Conservation (phyloP, 1,140 invertebrate species). For the Atopsyche davidsoni region DNA sequence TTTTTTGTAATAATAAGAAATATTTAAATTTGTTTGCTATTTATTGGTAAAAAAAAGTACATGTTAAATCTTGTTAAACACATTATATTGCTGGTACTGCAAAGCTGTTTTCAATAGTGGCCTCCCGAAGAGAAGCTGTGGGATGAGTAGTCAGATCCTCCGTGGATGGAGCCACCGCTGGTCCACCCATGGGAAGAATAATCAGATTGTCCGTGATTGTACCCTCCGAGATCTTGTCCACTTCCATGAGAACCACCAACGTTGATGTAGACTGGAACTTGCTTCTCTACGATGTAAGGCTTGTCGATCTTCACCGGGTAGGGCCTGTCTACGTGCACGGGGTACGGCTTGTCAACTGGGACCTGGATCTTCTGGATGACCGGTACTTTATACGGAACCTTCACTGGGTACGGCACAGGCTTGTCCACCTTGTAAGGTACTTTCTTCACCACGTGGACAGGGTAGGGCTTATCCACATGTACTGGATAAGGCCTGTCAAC, state of each 20-base stretch:
- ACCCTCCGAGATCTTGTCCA: background rate
- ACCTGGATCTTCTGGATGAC: slow-evolving; percentile 38
- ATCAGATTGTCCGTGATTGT: no score
- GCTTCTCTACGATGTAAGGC: slow-evolving; percentile 30
- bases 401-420: slow-evolving; percentile 31
- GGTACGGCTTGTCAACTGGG: slow-evolving; percentile 35
- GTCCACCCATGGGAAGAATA: background rate
- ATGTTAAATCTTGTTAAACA: background rate
- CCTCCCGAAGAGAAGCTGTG: slow-evolving; percentile 14
- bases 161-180: background rate
- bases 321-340: slow-evolving; percentile 36
- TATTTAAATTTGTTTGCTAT: background rate
- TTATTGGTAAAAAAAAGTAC: no score
- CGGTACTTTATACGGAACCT: slow-evolving; percentile 36
- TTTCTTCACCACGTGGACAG: slow-evolving; percentile 35
- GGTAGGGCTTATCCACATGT: slow-evolving; percentile 32
- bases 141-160: slow-evolving; percentile 12
- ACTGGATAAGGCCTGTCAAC: slow-evolving; percentile 26
- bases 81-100: background rate
- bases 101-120: background rate
- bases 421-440: slow-evolving; percentile 32
- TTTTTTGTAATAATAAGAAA: no score
- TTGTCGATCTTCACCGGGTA: slow-evolving; percentile 37
- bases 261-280: slow-evolving; percentile 30
- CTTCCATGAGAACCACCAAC: slow-evolving; percentile 4